Conservation (phyloP, 1,140 invertebrate genomes). For the Zophobas atratus region DNA sequence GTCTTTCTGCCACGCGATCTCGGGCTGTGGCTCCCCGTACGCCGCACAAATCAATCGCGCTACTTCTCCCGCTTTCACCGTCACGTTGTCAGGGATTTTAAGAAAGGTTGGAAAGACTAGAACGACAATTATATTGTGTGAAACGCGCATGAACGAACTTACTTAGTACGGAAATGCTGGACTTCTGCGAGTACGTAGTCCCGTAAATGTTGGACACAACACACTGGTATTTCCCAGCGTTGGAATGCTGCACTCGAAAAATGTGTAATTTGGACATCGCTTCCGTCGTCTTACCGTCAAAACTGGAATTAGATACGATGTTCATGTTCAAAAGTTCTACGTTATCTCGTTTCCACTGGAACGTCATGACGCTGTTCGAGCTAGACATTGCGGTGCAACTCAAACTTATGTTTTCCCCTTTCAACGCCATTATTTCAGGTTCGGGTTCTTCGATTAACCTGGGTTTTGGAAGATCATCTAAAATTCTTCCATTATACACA, state of each 20-base stretch:
- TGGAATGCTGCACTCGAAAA: slow-evolving; percentile 79
- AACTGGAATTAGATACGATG: slow-evolving; percentile 57
- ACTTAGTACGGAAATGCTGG: slow-evolving; percentile 89
- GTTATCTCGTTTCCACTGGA: slow-evolving; percentile 94
- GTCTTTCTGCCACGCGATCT: slow-evolving; percentile 95
- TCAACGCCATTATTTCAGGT: slow-evolving; percentile 85
- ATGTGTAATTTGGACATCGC: slow-evolving; percentile 79
- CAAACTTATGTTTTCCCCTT: slow-evolving; percentile 87
- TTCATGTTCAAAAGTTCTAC: slow-evolving; percentile 73
- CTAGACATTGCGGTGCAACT: slow-evolving; percentile 82
- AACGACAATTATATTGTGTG: slow-evolving; percentile 59
- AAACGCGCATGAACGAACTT: slow-evolving; percentile 17
- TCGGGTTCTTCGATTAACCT: slow-evolving; percentile 86
- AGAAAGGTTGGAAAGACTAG: slow-evolving; percentile 89
- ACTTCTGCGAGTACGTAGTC: slow-evolving; percentile 89
- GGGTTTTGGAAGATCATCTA: slow-evolving; percentile 88
- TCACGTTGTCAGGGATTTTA: slow-evolving; percentile 89
- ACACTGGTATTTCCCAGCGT: slow-evolving; percentile 94
- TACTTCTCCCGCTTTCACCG: slow-evolving; percentile 87
- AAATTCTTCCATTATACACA: slow-evolving; percentile 17
- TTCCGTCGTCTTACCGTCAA: slow-evolving; percentile 70
- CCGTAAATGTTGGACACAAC: slow-evolving; percentile 92
- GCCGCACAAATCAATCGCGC: slow-evolving; percentile 93
- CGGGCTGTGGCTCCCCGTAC: slow-evolving; percentile 87
- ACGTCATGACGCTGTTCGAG: slow-evolving; percentile 76